Evolutionary conservation across 1,140 invertebrate species (phyloP).

Genomic region (Schmidtea mediterranea): DNA sequence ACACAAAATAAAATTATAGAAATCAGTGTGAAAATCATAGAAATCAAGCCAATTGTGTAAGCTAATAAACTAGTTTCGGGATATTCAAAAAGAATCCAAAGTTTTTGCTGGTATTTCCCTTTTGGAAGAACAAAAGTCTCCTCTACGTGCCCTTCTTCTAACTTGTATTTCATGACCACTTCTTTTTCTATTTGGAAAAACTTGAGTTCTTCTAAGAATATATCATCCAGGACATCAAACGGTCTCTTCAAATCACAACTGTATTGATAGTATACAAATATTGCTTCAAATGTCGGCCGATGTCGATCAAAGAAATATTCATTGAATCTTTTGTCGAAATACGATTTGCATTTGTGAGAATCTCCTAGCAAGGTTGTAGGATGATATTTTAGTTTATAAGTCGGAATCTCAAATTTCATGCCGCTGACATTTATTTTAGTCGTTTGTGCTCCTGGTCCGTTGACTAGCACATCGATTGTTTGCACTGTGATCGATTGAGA

Average conservation of each 20-base stretch:
- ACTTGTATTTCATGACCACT: constrained; percentile 19
- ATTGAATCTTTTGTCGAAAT: constrained; percentile 19
- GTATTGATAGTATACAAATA: constrained; percentile 24
- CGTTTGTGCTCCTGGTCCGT: too few species aligned
- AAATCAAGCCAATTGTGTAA: constrained; percentile 21
- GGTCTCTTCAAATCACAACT: constrained; percentile 19
- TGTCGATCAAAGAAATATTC: constrained; percentile 28
- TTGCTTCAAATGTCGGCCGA: constrained; percentile 25
- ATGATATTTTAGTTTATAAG: constrained; percentile 59
- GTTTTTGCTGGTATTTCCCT: constrained; percentile 13
- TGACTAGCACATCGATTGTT: too few species aligned
- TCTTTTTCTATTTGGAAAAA: constrained; percentile 24
- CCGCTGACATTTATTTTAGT: constrained; percentile 63
- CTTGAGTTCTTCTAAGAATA: constrained; percentile 22
- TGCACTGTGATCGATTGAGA: too few species aligned
- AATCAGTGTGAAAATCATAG: constrained; percentile 20
- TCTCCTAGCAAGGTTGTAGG: constrained; percentile 80
- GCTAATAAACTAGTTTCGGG: constrained; percentile 20
- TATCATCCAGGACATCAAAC: constrained; percentile 21
- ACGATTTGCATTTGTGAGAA: constrained; percentile 17
- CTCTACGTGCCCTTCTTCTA: constrained; percentile 19
- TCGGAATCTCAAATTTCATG: constrained; percentile 83
- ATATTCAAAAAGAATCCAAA: constrained; percentile 26
- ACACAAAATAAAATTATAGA: constrained; percentile 25
- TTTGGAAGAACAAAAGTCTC: constrained; percentile 17